Evolutionary conservation across 2,888 invertebrate species (phyloP).

Genomic region (Eilema griseolum): DNA sequence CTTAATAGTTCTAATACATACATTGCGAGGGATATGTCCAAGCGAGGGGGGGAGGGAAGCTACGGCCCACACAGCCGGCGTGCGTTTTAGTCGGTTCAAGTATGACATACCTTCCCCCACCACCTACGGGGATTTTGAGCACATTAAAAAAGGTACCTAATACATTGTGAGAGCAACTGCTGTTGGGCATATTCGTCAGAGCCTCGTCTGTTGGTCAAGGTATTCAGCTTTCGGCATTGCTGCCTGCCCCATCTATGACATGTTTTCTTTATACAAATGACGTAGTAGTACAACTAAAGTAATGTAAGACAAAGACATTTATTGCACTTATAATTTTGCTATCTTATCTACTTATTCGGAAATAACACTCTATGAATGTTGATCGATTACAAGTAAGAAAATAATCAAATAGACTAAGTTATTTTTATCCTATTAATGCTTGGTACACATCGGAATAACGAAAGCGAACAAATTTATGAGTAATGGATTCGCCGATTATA

Average conservation of each 20-base stretch:
- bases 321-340: neutral
- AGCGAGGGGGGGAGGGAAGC: no score
- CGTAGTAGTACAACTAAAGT: neutral
- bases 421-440: neutral
- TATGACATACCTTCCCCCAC: no score
- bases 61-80: no score
- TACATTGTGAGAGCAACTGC: no score
- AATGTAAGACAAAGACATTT: neutral
- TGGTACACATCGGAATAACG: neutral
- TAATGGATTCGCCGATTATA: neutral
- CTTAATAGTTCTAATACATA: no score
- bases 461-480: neutral
- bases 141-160: no score
- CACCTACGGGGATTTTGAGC: no score
- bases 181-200: no score
- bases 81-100: no score
- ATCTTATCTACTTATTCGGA: constrained; percentile 2
- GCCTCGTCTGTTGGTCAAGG: no score
- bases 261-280: neutral
- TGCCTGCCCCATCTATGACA: neutral
- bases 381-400: neutral
- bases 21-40: no score
- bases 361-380: neutral
- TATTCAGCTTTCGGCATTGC: no score
- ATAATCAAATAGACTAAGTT: neutral